Evolutionary conservation across 92 coral and sea anemone genomes (phyloP).

Genomic region (Bergia puertoricense): DNA sequence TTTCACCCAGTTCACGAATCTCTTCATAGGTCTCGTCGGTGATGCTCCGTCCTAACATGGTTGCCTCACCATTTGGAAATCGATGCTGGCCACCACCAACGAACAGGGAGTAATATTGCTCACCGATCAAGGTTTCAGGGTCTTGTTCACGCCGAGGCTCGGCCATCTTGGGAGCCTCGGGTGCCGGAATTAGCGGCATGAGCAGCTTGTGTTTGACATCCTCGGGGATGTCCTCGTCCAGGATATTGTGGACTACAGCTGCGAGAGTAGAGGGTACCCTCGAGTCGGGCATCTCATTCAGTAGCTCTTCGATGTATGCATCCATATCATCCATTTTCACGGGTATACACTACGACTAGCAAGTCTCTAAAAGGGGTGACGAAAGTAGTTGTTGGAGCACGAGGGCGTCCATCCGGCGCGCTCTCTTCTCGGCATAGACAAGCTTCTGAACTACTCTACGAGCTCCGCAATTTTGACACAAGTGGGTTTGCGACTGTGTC

Average conservation of each 20-base stretch:
- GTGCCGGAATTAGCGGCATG: slow-evolving; percentile 19
- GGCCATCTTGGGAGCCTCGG: neutral
- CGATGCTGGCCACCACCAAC: neutral
- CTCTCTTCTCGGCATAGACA: too few relatives aligned
- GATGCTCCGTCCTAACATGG: neutral
- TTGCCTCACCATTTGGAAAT: neutral
- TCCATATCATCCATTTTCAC: neutral
- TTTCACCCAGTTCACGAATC: slow-evolving; percentile 15
- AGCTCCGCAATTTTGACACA: too few relatives aligned
- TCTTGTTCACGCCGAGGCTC: slow-evolving; percentile 11
- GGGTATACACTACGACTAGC: neutral
- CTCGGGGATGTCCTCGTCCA: slow-evolving; percentile 25
- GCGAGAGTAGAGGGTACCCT: slow-evolving; percentile 21
- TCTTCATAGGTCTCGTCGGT: slow-evolving; percentile 21
- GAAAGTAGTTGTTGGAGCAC: too few relatives aligned
- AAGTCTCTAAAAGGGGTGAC: neutral
- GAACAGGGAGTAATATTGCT: neutral
- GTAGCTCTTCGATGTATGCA: slow-evolving; percentile 33
- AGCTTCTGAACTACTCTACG: too few relatives aligned
- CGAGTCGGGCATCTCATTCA: slow-evolving; percentile 30
- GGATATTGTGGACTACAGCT: slow-evolving; percentile 22
- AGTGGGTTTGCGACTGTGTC: too few relatives aligned
- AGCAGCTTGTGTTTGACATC: slow-evolving; percentile 32
- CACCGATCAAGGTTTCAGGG: slow-evolving; percentile 12
- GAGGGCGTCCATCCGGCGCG: too few relatives aligned